Evolutionary conservation across 1,140 invertebrate species (phyloP).

Genomic region (Drosophila busckii): DNA sequence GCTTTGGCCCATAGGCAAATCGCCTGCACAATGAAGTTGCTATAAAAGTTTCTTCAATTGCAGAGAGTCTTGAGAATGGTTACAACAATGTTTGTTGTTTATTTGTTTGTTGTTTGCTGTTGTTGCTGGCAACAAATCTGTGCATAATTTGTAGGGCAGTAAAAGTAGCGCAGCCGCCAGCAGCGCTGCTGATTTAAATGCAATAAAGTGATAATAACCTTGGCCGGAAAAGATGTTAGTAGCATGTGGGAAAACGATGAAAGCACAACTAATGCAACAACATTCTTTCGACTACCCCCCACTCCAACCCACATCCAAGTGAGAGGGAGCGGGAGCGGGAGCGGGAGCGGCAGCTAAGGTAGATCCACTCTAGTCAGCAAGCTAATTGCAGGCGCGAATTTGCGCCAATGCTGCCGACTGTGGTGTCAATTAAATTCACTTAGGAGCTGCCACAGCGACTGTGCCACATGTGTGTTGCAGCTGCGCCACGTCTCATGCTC

Average conservation of each 20-base stretch:
- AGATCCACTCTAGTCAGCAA: constrained; percentile 9
- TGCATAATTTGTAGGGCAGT: constrained; percentile 67
- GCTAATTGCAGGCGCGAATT: constrained; percentile 70
- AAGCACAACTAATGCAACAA: constrained; percentile 14
- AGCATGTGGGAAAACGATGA: constrained; percentile 57
- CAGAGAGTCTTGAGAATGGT: constrained; percentile 60
- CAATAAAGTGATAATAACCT: constrained; percentile 47
- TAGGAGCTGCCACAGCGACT: constrained; percentile 49
- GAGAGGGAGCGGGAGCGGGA: too few species aligned
- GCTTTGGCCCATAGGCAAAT: neutral
- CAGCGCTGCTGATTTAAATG: constrained; percentile 4
- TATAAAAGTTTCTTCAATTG: constrained; percentile 67
- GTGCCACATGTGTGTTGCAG: constrained; percentile 48
- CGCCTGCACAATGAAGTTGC: constrained; percentile 39
- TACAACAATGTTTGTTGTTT: too few species aligned
- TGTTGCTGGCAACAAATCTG: constrained; percentile 32
- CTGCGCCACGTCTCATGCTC: constrained; percentile 20
- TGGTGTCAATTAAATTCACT: constrained; percentile 73
- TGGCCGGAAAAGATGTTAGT: constrained; percentile 52
- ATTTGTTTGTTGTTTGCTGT: too few species aligned
- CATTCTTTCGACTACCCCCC: too few species aligned
- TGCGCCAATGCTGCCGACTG: constrained; percentile 48
- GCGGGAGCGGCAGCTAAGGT: too few species aligned
- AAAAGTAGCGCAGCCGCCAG: constrained; percentile 51
- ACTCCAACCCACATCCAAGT: too few species aligned